A percentile compares a stretch with the other conserved stretches of the same genome.
Conservation (phyloP, 2,113 vertebrate genomes). For the Epinephelus cyanopodus region DNA sequence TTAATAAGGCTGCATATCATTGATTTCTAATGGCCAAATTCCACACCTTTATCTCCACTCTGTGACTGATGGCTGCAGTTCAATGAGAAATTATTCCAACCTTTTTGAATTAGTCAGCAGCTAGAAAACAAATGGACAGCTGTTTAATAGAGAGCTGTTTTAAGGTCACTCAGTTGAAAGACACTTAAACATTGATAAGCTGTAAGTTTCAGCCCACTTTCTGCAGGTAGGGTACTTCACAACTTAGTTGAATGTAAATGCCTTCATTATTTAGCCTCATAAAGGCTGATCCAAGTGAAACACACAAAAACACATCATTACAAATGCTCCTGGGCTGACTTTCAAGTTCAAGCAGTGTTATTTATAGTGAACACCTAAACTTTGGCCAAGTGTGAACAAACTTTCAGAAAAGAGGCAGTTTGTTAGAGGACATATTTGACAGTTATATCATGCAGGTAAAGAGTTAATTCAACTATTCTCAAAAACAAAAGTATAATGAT, state of each 20-base stretch:
- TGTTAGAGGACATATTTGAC: neutral
- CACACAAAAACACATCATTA: too few relatives aligned
- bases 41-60: neutral
- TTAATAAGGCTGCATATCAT: conserved; percentile 27
- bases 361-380: neutral
- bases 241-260: neutral
- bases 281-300: neutral
- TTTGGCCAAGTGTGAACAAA: neutral
- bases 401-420: neutral
- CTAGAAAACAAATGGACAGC: neutral
- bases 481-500: neutral
- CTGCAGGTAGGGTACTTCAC: too few relatives aligned
- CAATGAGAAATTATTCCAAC: neutral
- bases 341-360: too few relatives aligned
- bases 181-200: neutral
- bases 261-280: neutral
- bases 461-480: neutral
- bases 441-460: neutral
- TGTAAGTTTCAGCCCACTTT: neutral
- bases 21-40: conserved; percentile 24
- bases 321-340: neutral
- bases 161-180: neutral
- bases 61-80: neutral
- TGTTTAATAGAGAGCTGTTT: neutral
- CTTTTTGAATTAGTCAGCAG: neutral